Conservation (phyloP, 2,113 vertebrate genomes). For the Hemicordylus capensis region DNA sequence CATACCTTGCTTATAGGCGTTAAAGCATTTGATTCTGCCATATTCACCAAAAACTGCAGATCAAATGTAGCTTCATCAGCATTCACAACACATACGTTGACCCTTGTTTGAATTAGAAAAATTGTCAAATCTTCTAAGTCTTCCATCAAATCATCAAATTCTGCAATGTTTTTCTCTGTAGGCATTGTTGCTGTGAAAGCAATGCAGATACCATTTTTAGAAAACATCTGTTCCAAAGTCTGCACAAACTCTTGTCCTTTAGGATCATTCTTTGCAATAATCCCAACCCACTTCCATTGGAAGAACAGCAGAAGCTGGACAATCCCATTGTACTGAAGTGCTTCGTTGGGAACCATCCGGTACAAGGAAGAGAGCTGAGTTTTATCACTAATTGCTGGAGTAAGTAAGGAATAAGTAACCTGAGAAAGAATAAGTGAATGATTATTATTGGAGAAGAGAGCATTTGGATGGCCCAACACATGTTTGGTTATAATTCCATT, state of each 20-base stretch:
- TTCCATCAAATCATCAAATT: neutral
- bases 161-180: neutral
- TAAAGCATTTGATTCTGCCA: no score
- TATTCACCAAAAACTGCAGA: neutral
- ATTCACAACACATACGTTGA: neutral
- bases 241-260: neutral
- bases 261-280: neutral
- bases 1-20: no score
- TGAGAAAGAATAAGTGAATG: neutral
- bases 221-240: neutral
- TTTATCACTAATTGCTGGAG: neutral
- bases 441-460: no score
- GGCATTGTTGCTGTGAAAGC: neutral
- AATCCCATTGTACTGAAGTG: neutral
- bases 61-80: neutral
- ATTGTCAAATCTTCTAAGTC: neutral
- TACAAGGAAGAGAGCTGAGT: neutral
- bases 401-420: neutral
- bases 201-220: neutral
- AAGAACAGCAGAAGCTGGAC: neutral
- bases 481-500: neutral
- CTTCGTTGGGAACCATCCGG: neutral
- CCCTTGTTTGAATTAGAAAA: neutral
- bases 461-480: no score
- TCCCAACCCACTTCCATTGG: constrained; percentile 5